A percentile compares a stretch with the other conserved stretches of the same genome.
Conservation (phyloP, 2,113 vertebrate species). For the Gobius niger region DNA sequence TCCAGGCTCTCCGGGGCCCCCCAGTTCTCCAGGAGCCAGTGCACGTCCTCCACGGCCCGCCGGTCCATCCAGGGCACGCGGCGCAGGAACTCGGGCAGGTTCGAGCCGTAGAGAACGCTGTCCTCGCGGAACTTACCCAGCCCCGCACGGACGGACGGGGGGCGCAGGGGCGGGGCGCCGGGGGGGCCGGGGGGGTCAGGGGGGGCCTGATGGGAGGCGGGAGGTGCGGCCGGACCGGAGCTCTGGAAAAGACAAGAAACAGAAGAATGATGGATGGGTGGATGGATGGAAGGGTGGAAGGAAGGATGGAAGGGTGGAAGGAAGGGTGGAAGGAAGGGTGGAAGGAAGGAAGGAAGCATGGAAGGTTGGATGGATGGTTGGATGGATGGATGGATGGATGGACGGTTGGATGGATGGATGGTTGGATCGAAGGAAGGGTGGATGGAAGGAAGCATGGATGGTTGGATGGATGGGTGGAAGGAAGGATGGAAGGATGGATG, state of each 20-base stretch:
- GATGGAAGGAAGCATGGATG: too few species aligned
- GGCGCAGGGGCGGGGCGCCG: slow-evolving; percentile 6
- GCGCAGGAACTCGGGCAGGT: slow-evolving; percentile 73
- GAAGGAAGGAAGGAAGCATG: not conserved
- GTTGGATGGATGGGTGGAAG: too few species aligned
- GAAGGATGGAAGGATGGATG: too few species aligned
- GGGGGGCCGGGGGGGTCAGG: not conserved
- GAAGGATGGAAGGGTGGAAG: not conserved
- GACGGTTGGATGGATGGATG: not conserved
- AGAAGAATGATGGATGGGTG: not conserved
- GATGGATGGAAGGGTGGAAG: not conserved
- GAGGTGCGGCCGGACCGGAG: not conserved
- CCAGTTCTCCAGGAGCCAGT: slow-evolving; percentile 73
- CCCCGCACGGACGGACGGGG: not conserved
- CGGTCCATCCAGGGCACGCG: slow-evolving; percentile 72
- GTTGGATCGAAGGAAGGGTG: too few species aligned
- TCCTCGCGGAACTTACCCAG: slow-evolving; percentile 63
- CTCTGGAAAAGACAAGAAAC: not conserved
- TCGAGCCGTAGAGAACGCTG: slow-evolving; percentile 66
- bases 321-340: not conserved
- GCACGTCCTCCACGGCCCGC: slow-evolving; percentile 70
- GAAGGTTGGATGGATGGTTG: not conserved
- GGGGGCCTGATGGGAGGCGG: not conserved
- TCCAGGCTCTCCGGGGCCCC: slow-evolving; percentile 67
- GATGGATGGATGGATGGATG: not conserved